A percentile compares a stretch with the other conserved stretches of the same genome.
phyloP scores from a whole-genome alignment of 2,797 vertebrate genomes.

The Ibycter americanus region DNA sequence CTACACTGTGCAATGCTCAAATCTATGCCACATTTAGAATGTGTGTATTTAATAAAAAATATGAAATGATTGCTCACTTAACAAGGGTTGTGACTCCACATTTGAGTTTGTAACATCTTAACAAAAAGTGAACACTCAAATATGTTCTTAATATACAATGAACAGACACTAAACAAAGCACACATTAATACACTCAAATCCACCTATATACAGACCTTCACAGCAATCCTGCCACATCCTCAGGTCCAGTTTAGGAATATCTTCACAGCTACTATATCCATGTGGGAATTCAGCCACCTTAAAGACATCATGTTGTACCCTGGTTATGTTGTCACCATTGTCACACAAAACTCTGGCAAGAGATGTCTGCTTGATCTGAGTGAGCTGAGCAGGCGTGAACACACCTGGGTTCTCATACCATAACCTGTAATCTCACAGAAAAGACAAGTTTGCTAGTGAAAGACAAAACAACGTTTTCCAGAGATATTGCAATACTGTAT shows the following conservation, averaged over 20 bases:
- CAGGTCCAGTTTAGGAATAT: constrained; percentile 90
- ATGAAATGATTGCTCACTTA: neutral
- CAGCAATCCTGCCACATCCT: constrained; percentile 99
- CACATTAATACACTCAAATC: neutral
- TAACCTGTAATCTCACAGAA: constrained; percentile 81
- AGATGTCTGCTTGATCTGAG: constrained; percentile 93
- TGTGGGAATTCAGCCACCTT: constrained; percentile 89
- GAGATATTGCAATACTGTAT: neutral
- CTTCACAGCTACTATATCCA: constrained; percentile 88
- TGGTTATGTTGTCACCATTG: constrained; percentile 96
- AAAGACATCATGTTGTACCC: constrained; percentile 91
- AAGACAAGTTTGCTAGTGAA: constrained; percentile 21
- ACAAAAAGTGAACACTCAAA: neutral
- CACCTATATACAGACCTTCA: constrained; percentile 81
- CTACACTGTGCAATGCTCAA: neutral
- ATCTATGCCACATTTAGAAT: neutral
- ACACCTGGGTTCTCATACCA: constrained; percentile 97
- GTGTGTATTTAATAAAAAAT: neutral
- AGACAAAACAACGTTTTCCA: neutral
- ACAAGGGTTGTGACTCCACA: neutral
- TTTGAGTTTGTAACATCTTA: neutral
- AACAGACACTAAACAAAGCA: neutral
- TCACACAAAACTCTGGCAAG: constrained; percentile 92
- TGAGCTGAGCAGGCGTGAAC: constrained; percentile 93
- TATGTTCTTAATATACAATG: neutral